Evolutionary conservation across 64 coral and sea anemone genomes (phyloP).

Genomic region (Trachythela sp.): DNA sequence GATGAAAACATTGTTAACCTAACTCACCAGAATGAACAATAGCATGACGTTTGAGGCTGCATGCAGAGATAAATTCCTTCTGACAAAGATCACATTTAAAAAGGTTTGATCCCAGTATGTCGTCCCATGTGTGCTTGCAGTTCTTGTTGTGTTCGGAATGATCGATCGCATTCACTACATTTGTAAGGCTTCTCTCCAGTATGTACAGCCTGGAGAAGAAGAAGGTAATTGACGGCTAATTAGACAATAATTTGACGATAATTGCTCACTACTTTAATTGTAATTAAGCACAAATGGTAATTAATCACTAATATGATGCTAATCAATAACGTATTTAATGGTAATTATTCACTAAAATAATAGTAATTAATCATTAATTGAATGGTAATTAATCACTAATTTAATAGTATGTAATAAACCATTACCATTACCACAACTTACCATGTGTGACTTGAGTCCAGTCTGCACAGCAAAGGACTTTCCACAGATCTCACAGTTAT

Average conservation of each 20-base stretch:
- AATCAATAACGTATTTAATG: no score
- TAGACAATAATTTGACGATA: neutral
- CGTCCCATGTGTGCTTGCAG: conserved; percentile 92
- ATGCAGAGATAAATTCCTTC: conserved; percentile 94
- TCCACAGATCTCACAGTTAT: conserved; percentile 84
- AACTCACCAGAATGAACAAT: conserved; percentile 89
- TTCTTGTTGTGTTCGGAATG: conserved; percentile 81
- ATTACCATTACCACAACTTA: no score
- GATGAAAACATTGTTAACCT: no score
- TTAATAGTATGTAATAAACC: no score
- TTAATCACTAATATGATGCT: no score
- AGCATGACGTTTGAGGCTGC: conserved; percentile 85
- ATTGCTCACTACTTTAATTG: no score
- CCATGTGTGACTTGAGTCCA: conserved; percentile 95
- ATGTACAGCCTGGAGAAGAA: conserved; percentile 75
- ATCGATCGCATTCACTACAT: conserved; percentile 83
- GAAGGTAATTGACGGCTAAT: no score
- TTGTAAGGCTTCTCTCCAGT: conserved; percentile 97
- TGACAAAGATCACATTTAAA: conserved; percentile 35
- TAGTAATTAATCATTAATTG: no score
- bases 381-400: no score
- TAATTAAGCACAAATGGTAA: no score
- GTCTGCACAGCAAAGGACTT: conserved; percentile 96
- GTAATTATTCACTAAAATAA: no score
- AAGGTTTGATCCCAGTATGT: conserved; percentile 80